Conservation (phyloP, 2,113 vertebrate species). For the Callocephalon fimbriatum region DNA sequence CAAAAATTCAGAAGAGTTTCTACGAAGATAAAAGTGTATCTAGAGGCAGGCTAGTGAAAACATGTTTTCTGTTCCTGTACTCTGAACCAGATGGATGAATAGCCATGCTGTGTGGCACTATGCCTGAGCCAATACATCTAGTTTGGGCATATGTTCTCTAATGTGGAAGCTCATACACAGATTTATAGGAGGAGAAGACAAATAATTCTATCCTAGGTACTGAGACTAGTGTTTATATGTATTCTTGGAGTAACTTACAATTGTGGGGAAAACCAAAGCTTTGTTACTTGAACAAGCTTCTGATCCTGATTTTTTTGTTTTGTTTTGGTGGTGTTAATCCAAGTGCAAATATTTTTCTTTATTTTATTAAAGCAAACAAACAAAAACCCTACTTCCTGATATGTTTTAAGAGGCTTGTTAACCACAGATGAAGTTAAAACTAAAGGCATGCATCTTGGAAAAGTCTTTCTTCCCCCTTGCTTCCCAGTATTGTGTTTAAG, state of each 20-base stretch:
- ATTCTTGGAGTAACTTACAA: not conserved
- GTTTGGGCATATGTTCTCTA: not conserved
- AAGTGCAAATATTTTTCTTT: not conserved
- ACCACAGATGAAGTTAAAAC: not conserved
- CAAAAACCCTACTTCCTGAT: fast-evolving
- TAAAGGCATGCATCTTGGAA: not conserved
- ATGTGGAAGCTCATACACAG: not conserved
- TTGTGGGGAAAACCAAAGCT: not conserved
- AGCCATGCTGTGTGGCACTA: not conserved
- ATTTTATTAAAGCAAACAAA: not conserved
- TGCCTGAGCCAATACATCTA: not conserved
- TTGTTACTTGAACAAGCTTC: not conserved
- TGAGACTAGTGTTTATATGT: not conserved
- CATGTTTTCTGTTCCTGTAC: not conserved
- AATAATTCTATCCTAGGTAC: not conserved
- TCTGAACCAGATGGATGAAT: not conserved
- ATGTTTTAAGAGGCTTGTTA: not conserved
- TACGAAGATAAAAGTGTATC: not conserved
- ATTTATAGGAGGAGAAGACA: not conserved
- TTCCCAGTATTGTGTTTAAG: not conserved
- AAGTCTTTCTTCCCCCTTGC: not conserved
- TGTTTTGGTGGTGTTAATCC: not conserved
- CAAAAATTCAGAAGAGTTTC: not conserved
- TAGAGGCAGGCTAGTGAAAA: not conserved
- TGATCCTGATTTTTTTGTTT: not conserved